Percentiles rank a stretch among this genome's conserved stretches.
Conservation (phyloP, 1,140 invertebrate genomes). For the Trialeurodes vaporariorum region DNA sequence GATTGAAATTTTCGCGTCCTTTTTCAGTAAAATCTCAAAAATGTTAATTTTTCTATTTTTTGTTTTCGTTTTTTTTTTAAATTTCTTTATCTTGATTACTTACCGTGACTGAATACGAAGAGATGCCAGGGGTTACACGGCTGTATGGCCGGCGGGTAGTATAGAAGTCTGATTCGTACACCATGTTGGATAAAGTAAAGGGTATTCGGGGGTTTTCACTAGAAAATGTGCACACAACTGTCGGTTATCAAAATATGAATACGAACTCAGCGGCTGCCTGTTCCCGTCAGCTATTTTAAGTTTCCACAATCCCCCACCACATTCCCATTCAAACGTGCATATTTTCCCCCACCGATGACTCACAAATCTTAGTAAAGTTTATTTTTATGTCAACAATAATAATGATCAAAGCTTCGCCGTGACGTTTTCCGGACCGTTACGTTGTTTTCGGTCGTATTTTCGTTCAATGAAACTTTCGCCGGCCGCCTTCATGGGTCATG, state of each 20-base stretch:
- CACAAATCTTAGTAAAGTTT: neutral
- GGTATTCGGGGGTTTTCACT: neutral
- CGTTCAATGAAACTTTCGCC: neutral
- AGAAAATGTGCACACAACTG: neutral
- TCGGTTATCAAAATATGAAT: neutral
- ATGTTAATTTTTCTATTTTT: no score
- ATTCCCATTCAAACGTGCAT: neutral
- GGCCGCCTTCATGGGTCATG: neutral
- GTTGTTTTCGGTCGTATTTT: neutral
- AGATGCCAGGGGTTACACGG: constrained; percentile 45
- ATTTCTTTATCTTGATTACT: constrained; percentile 25
- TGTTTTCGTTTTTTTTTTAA: no score
- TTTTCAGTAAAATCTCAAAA: no score
- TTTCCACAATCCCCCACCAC: neutral
- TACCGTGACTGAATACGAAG: constrained; percentile 67
- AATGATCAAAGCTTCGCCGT: neutral
- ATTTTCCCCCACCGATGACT: neutral
- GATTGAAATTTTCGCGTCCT: no score
- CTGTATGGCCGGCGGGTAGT: constrained; percentile 66
- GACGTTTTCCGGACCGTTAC: neutral
- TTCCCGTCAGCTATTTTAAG: neutral
- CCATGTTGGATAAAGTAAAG: constrained; percentile 64
- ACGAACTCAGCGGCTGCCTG: neutral
- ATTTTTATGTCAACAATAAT: neutral
- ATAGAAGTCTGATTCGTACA: constrained; percentile 81